Base-by-base conservation (phyloP, 2,797 vertebrate species). In the Parotocinclus haroldoi region DNA sequence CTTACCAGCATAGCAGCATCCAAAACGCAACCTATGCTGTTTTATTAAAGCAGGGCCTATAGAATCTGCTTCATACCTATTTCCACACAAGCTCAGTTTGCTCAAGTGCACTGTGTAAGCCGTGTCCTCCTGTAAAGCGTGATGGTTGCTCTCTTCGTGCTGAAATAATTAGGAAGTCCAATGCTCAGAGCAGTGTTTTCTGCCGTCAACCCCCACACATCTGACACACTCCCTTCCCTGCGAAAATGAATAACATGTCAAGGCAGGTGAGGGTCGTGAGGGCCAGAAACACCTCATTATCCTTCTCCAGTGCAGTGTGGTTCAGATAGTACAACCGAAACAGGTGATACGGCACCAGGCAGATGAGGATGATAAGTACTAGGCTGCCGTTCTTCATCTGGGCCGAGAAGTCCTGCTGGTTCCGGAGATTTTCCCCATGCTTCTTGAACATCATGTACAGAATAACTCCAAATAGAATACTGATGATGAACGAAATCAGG, bases 301-400 rank as follows among this genome's bases (percentile, higher is more conserved):
- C 0, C 0, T 0, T 0, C 55, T 80, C 1, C 27, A 82, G 14
- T 0, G 0, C 0, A 0, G 76, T 0, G 0, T 84, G 0, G 0
- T 73, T 2, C 16, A 98, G 37, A 68, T 95, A 98, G 57, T 88
- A 81, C 14, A 91, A 63, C 11, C 96, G 85, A 12, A 95, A 98
- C 16, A 92, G 48, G 19, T 95, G 93, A 78, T 95, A 95, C 12
- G 96, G 96, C 50, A 94, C 80, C 66, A 96, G 92, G 74, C 91
- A 95, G 67, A 87, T 58, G 18, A 95, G 71, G 79, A 96, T 92
- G 68, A 98, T 79, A 0, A 92, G 84, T n/a, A 93, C 87, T 52
- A 98, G 95, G 74, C 86, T 85, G 48, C 96, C 12, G 52, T 92
- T 95, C 81, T 95, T 96, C 68, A 91, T 45, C 50, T 97, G 95